A percentile compares a stretch with the other conserved stretches of the same genome.
Evolutionary conservation across 2,797 vertebrate genomes (phyloP).

Genomic region (Tapera naevia): DNA sequence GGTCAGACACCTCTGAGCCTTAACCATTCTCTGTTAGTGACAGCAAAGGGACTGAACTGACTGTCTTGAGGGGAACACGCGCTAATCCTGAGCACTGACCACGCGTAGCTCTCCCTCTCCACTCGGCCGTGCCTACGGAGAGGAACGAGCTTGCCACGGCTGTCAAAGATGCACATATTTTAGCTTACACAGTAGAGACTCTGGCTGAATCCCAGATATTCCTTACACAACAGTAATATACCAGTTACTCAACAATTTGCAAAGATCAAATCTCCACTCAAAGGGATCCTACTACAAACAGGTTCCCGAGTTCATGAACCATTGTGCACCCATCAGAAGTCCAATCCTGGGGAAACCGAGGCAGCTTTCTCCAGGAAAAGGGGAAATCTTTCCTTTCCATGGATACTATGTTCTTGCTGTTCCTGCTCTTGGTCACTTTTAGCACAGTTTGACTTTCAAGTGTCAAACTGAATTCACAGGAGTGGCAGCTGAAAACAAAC

Average conservation of each 20-base stretch:
- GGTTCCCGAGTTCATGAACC: background rate
- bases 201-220: background rate
- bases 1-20: background rate
- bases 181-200: background rate
- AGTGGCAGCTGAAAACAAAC: background rate
- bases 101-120: background rate
- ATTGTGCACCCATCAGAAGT: accelerated
- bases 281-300: background rate
- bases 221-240: background rate
- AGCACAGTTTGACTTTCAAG: background rate
- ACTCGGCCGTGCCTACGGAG: background rate
- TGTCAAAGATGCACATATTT: accelerated
- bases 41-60: background rate
- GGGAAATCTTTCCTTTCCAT: background rate
- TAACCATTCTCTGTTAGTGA: background rate
- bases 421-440: background rate
- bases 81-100: background rate
- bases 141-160: background rate
- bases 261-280: background rate
- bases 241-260: background rate
- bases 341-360: background rate
- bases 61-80: background rate
- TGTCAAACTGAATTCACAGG: background rate
- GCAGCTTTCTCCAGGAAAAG: background rate
- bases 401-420: background rate